These are phyloP conservation scores for Daboia siamensis DNA, from an alignment of 2,113 vertebrate species.

Conservation along the genomic window DNA sequence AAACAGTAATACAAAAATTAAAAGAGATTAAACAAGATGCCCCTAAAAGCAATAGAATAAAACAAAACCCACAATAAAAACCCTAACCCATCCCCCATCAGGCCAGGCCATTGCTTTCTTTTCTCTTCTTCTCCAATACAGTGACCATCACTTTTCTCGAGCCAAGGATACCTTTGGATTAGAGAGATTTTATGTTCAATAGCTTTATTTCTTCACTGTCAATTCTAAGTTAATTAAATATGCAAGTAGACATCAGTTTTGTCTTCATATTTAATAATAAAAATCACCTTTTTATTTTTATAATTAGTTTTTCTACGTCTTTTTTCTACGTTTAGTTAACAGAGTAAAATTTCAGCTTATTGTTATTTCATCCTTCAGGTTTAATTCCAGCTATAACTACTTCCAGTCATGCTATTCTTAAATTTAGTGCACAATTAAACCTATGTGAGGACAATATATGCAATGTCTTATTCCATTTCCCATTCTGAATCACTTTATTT, in stretches of 20 bases:
- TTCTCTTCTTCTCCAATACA: not conserved
- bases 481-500: not conserved
- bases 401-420: not conserved
- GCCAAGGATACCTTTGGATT: not conserved
- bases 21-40: too few relatives aligned
- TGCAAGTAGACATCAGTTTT: not conserved
- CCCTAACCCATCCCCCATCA: too few relatives aligned
- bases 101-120: not conserved
- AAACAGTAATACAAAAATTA: too few relatives aligned
- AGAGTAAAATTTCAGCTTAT: not conserved
- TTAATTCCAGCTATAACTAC: not conserved
- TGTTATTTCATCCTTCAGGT: not conserved
- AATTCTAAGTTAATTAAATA: not conserved
- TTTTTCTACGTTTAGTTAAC: not conserved
- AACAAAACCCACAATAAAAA: too few relatives aligned
- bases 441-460: not conserved
- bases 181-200: not conserved
- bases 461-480: not conserved
- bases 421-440: not conserved
- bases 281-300: not conserved
- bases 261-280: not conserved
- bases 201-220: not conserved
- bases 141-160: not conserved
- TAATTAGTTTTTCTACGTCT: not conserved
- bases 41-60: too few relatives aligned